phyloP scores from a whole-genome alignment of 1,140 invertebrate genomes.

The Neodiprion virginianus region DNA sequence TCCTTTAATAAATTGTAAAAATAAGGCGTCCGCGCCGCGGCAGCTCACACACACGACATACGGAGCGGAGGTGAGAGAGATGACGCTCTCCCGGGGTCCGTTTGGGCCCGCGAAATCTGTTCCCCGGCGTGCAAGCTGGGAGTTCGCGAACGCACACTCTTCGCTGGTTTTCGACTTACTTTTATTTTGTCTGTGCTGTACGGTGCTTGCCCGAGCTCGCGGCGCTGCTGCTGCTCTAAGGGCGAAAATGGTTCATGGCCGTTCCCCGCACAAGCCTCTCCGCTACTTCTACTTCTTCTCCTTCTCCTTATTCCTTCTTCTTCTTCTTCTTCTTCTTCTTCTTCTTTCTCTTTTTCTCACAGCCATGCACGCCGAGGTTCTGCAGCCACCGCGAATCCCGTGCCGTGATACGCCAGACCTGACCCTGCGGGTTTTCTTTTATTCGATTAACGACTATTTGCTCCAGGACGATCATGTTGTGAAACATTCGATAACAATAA shows the following conservation, averaged over 20 bases:
- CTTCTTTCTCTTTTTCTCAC: background rate
- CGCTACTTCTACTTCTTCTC: background rate
- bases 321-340: constrained; percentile 25
- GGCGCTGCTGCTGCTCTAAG: constrained; percentile 26
- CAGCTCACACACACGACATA: background rate
- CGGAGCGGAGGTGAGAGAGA: background rate
- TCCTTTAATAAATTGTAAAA: background rate
- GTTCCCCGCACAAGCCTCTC: constrained; percentile 27
- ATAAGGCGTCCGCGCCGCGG: too few species aligned
- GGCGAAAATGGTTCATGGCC: constrained; percentile 55
- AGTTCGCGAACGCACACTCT: background rate
- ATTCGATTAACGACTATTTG: too few species aligned
- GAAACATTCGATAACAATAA: background rate
- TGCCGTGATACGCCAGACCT: too few species aligned
- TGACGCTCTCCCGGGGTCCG: constrained; percentile 3
- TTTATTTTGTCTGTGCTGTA: constrained; percentile 54
- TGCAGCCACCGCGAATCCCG: too few species aligned
- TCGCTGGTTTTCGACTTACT: constrained; percentile 31
- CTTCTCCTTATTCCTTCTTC: background rate
- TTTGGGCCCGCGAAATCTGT: background rate
- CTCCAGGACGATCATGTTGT: too few species aligned
- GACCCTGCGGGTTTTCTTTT: too few species aligned
- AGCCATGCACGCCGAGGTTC: too few species aligned
- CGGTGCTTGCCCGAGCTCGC: constrained; percentile 24
- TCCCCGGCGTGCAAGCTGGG: background rate